These are phyloP conservation scores for Oncorhynchus keta DNA, from an alignment of 2,113 vertebrate genomes.

Conservation along the genomic window DNA sequence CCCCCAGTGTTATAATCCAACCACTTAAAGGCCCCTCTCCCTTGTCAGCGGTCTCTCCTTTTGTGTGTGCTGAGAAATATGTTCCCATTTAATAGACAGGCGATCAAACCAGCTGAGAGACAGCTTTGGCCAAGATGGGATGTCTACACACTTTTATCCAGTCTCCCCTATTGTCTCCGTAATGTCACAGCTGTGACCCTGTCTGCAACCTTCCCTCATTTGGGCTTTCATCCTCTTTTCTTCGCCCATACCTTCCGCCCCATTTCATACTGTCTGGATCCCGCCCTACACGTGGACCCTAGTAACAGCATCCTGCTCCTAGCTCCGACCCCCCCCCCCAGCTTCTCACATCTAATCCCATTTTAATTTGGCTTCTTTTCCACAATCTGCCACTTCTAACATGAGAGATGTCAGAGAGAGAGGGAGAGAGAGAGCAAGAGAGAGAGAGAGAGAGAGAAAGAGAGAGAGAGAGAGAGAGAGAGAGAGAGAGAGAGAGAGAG, in stretches of 20 bases:
- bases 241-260: slow-evolving; percentile 68
- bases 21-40: slow-evolving; percentile 41
- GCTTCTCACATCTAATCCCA: slow-evolving; percentile 43
- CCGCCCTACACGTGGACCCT: slow-evolving; percentile 53
- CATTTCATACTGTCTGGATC: slow-evolving; percentile 71
- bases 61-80: slow-evolving; percentile 65
- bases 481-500: too few relatives aligned
- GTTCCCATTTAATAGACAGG: slow-evolving; percentile 76
- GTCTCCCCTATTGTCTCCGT: slow-evolving; percentile 60
- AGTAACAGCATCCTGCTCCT: neutral
- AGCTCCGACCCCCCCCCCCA: neutral
- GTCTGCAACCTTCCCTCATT: slow-evolving; percentile 61
- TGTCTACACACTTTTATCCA: slow-evolving; percentile 69
- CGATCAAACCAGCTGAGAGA: slow-evolving; percentile 71
- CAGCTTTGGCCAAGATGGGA: slow-evolving; percentile 67
- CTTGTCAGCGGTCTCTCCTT: slow-evolving; percentile 55
- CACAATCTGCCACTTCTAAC: neutral
- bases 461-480: too few relatives aligned
- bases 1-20: slow-evolving; percentile 50
- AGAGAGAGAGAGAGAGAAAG: too few relatives aligned
- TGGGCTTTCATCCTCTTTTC: slow-evolving; percentile 62
- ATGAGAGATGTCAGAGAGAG: neutral
- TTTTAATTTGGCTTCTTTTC: slow-evolving; percentile 50
- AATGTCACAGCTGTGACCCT: slow-evolving; percentile 75
- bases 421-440: neutral